Conservation (phyloP, 2,113 vertebrate genomes). For the Trochalopteron elliotii region DNA sequence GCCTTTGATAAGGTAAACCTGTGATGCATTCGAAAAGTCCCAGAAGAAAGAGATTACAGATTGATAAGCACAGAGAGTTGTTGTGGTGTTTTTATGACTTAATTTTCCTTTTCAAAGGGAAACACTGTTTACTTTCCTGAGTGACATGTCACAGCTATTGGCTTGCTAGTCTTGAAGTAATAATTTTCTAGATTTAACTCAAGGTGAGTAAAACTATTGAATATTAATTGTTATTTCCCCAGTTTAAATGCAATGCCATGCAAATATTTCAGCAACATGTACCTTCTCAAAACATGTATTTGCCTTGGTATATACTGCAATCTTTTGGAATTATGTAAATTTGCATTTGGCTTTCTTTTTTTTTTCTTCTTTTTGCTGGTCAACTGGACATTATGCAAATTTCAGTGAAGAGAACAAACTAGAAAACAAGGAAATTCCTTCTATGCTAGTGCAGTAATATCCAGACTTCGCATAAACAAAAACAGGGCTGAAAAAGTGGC, state of each 20-base stretch:
- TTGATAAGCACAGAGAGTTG: neutral
- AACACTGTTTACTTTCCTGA: neutral
- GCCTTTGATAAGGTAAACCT: neutral
- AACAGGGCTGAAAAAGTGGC: neutral
- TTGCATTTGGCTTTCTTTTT: neutral
- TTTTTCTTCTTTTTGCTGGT: neutral
- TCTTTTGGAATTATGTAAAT: neutral
- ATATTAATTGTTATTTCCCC: neutral
- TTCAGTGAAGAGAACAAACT: neutral
- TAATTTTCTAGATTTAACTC: neutral
- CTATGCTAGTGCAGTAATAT: neutral
- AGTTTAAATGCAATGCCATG: neutral
- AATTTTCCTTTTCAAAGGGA: neutral
- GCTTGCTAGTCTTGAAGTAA: neutral
- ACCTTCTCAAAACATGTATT: neutral
- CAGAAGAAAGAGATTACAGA: neutral
- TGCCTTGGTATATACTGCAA: neutral
- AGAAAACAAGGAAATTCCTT: neutral
- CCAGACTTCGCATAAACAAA: neutral
- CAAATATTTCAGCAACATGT: neutral
- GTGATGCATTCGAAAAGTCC: neutral
- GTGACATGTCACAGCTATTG: neutral
- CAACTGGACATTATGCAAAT: neutral
- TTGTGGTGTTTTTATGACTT: neutral
- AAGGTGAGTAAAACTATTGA: neutral